Percentiles rank a stretch among this genome's conserved stretches.
Conservation (phyloP, 2,797 vertebrate species). For the Pseudocheirus occidentalis region DNA sequence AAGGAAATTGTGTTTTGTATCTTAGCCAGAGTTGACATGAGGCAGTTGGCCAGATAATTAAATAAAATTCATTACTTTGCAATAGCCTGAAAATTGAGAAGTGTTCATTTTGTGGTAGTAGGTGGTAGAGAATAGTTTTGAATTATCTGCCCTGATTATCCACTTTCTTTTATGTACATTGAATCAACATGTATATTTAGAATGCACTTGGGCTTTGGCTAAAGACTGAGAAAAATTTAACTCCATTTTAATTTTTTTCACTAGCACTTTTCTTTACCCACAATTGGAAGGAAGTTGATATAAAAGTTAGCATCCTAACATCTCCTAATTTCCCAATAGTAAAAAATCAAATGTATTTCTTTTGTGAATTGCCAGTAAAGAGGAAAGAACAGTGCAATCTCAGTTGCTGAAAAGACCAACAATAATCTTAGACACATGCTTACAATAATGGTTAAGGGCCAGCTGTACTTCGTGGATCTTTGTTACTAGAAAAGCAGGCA, state of each 20-base stretch:
- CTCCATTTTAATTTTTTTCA: background rate
- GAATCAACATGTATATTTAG: background rate
- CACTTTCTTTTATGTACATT: background rate
- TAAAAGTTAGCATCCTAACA: slow-evolving; percentile 29
- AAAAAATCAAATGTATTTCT: slow-evolving; percentile 33
- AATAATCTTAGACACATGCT: background rate
- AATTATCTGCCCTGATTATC: background rate
- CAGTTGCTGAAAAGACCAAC: background rate
- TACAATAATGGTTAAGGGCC: background rate
- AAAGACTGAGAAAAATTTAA: background rate
- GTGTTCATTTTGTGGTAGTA: background rate
- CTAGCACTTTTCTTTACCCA: background rate
- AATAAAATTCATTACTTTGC: slow-evolving; percentile 15
- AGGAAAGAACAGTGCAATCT: slow-evolving; percentile 13
- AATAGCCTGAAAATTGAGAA: slow-evolving; percentile 1
- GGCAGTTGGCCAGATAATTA: slow-evolving; percentile 32
- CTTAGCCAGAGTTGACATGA: background rate
- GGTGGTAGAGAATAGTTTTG: background rate
- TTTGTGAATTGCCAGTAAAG: slow-evolving; percentile 8
- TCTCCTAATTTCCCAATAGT: background rate
- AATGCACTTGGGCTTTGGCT: background rate
- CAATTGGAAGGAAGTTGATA: background rate
- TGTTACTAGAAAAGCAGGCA: background rate
- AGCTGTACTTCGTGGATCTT: background rate
- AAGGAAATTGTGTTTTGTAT: background rate